Evolutionary conservation across 2,888 invertebrate genomes (phyloP).

Genomic region (Megalurothrips usitatus): DNA sequence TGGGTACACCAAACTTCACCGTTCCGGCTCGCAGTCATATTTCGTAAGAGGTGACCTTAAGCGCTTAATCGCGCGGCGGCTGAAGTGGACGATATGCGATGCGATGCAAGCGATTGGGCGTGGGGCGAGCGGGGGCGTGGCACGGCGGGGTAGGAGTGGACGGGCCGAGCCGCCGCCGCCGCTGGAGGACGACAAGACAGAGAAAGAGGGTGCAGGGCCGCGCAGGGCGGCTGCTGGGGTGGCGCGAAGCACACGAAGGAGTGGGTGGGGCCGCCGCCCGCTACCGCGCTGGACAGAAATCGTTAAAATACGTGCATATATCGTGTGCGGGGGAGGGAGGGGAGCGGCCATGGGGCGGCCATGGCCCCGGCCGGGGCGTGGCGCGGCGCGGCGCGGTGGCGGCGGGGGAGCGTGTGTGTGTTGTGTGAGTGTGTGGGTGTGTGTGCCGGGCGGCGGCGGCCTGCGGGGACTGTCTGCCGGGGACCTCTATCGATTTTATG

Average conservation of each 20-base stretch:
- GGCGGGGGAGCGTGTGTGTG: too few relatives aligned
- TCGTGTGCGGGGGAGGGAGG: background rate
- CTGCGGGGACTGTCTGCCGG: conserved; percentile 21
- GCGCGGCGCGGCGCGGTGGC: background rate
- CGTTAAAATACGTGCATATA: conserved; percentile 26
- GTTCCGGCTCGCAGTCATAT: too few relatives aligned
- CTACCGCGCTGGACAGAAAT: conserved; percentile 25
- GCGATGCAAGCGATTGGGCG: background rate
- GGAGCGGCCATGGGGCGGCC: background rate
- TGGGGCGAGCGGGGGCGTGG: background rate
- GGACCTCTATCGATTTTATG: conserved; percentile 26
- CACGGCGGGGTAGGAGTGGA: background rate
- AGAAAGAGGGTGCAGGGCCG: background rate
- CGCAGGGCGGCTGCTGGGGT: background rate
- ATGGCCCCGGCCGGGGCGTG: background rate
- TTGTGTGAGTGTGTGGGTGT: too few relatives aligned
- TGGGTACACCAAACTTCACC: too few relatives aligned
- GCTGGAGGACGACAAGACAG: too few relatives aligned
- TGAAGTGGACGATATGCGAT: too few relatives aligned
- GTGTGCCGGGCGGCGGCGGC: background rate
- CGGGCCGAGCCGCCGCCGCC: too few relatives aligned
- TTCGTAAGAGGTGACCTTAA: too few relatives aligned
- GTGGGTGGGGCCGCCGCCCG: background rate
- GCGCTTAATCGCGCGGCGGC: too few relatives aligned
- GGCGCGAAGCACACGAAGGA: conserved; percentile 21